Base-by-base conservation (phyloP, 2,797 vertebrate species). In the Macropus fuliginosus region DNA sequence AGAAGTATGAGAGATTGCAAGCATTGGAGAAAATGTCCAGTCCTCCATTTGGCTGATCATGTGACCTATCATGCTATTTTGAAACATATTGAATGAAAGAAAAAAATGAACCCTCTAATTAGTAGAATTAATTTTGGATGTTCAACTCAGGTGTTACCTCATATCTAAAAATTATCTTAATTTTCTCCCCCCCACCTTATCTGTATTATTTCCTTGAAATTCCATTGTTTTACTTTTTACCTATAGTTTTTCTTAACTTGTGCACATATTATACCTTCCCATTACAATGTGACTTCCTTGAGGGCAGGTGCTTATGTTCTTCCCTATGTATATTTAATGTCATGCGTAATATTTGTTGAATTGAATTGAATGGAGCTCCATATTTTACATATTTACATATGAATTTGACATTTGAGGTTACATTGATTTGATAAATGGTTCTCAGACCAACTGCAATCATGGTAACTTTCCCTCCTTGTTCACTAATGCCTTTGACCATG, bases 391-490 rank as follows among this genome's bases (percentile, higher is more conserved):
- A 5, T 90, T 92, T 54, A 89, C 40, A 21, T 62, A 89, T 55
- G 54, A 56, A 92, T 95, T 97, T 56, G 90, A 52, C 31, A 57
- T 34, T 3, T 54, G 90, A 18, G 54, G 50, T 54, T 96, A 28
- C 66, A n/a, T 93, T 10, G 52, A 55, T 94, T 96, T 94, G 91
- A 50, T 54, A 90, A 81, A 91, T 91, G 74, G 46, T 89, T 95
- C 66, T 46, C 91, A 9, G 81, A 92, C 57, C 55, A 94, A 90
- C 96, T 95, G 97, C 57, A 92, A 97, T 96, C 91, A 92, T 91
- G 13, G 62, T 94, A 31, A 55, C 16, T 1, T 5, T 14, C 54
- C 54, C 21, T 29, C 94, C 92, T 91, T 81, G 90, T 54, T 96
- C 91, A 81, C 5, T 90, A 50, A 96, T 12, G 0, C 3, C 4